Percentiles rank a stretch among this genome's conserved stretches.
Evolutionary conservation across 2,888 invertebrate genomes (phyloP).

Genomic region (Gisinianus flammeolus): DNA sequence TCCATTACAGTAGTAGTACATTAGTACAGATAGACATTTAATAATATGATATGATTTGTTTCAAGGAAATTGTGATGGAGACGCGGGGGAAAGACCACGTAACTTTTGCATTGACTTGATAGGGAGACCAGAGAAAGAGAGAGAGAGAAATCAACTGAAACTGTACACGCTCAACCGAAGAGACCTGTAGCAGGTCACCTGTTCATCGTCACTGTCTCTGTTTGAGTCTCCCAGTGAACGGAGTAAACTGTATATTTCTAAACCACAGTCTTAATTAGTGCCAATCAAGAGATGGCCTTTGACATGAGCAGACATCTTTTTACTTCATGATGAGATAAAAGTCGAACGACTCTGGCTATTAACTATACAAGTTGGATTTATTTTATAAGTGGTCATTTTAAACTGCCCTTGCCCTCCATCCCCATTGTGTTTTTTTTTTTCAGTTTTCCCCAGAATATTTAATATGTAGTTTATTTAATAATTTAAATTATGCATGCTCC

Average conservation of each 20-base stretch:
- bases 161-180: background rate
- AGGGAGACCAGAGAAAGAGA: background rate
- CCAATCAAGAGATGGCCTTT: slow-evolving; percentile 51
- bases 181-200: too few relatives aligned
- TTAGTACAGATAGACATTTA: background rate
- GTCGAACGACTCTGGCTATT: background rate
- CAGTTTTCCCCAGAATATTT: background rate
- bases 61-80: background rate
- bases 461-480: background rate
- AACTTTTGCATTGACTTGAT: background rate
- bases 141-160: background rate
- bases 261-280: slow-evolving; percentile 52
- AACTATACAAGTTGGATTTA: background rate
- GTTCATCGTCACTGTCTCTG: slow-evolving; percentile 21
- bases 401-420: background rate
- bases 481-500: background rate
- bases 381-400: slow-evolving; percentile 2
- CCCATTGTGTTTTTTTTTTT: background rate
- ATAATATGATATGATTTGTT: background rate
- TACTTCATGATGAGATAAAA: too few relatives aligned
- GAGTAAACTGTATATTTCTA: background rate
- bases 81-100: background rate
- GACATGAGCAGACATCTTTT: slow-evolving; percentile 40
- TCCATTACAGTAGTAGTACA: background rate
- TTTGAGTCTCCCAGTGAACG: background rate